Conservation (phyloP, 2,888 invertebrate species). For the Pseudococcus longispinus region DNA sequence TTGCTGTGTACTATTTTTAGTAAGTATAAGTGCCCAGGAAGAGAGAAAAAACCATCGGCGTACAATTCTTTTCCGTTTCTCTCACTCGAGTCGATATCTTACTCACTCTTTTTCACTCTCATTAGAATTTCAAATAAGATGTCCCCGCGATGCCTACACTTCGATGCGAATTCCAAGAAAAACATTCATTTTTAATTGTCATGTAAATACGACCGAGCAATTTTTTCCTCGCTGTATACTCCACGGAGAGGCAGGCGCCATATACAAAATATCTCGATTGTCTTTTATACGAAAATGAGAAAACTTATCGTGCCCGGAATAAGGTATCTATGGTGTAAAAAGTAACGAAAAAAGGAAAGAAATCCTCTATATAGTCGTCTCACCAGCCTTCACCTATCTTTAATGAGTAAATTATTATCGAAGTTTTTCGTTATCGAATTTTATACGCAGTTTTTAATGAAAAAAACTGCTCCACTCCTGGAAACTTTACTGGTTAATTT, state of each 20-base stretch:
- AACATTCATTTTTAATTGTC: constrained; percentile 41
- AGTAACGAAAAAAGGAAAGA: neutral
- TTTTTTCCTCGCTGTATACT: neutral
- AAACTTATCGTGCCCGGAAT: constrained; percentile 12
- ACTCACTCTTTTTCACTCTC: no score
- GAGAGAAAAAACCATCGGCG: neutral
- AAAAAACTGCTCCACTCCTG: neutral
- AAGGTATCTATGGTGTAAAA: neutral
- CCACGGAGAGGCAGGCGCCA: neutral
- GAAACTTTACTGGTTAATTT: neutral
- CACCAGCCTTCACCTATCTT: neutral
- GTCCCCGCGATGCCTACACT: neutral
- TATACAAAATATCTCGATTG: constrained; percentile 8
- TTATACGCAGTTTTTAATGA: neutral
- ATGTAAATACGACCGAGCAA: constrained; percentile 27
- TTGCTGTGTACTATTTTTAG: neutral
- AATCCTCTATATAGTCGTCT: neutral
- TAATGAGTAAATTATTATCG: constrained; percentile 28
- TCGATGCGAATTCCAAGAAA: neutral
- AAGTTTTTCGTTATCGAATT: constrained; percentile 31
- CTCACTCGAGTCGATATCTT: neutral
- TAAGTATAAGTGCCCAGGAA: neutral
- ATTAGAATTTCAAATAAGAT: constrained; percentile 36
- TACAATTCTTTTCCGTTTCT: neutral
- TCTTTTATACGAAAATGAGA: neutral